A percentile compares a stretch with the other conserved stretches of the same genome.
phyloP scores from a whole-genome alignment of 2,113 vertebrate species.

The Cyanoderma ruficeps region DNA sequence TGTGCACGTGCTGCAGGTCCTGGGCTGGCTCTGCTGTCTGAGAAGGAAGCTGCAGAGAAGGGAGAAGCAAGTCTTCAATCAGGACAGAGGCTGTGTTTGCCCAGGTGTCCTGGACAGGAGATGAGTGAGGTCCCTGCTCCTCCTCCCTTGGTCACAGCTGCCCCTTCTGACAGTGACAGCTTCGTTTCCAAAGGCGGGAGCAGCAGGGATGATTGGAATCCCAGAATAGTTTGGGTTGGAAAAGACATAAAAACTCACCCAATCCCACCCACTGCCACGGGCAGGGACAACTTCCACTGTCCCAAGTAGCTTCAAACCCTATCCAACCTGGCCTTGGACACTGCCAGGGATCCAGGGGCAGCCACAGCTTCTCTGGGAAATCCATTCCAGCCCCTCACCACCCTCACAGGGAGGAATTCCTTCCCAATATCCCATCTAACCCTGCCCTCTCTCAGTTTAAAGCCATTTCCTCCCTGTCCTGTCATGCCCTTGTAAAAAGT shows the following conservation, averaged over 20 bases:
- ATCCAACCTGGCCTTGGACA: fast-evolving
- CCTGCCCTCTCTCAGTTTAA: neutral
- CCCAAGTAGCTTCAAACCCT: neutral
- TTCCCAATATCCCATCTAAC: neutral
- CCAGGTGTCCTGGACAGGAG: neutral
- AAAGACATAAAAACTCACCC: neutral
- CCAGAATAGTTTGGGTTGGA: neutral
- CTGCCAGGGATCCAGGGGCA: neutral
- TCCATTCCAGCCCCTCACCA: neutral
- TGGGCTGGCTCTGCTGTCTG: neutral
- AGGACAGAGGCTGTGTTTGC: neutral
- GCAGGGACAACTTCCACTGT: neutral
- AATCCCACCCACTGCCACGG: fast-evolving
- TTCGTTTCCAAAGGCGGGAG: neutral
- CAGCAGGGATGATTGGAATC: neutral
- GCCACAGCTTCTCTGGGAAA: neutral
- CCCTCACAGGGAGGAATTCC: neutral
- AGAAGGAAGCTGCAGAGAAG: neutral
- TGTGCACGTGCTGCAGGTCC: neutral
- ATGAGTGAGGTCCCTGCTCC: fast-evolving
- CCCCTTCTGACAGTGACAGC: neutral
- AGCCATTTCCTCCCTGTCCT: neutral
- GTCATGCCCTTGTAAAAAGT: fast-evolving
- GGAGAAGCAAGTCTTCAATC: neutral
- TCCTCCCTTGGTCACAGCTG: neutral